A percentile compares a stretch with the other conserved stretches of the same genome.
Conservation (phyloP, 1,140 invertebrate species). For the Sinonovacula constricta region DNA sequence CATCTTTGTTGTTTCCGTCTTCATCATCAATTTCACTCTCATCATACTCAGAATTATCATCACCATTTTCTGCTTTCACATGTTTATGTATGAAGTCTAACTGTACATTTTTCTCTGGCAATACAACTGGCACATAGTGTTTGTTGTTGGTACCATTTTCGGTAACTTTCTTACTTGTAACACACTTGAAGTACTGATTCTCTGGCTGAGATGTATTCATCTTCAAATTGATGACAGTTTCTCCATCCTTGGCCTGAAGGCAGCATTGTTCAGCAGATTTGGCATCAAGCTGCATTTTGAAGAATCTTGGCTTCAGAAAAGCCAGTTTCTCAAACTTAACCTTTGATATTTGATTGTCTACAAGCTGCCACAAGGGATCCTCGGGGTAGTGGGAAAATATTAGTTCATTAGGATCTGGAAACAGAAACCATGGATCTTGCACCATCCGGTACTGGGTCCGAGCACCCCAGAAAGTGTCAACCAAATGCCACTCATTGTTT, state of each 20-base stretch:
- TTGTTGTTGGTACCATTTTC: neutral
- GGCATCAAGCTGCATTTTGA: constrained; percentile 22
- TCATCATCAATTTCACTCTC: neutral
- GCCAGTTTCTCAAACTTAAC: constrained; percentile 5
- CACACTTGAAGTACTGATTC: constrained; percentile 21
- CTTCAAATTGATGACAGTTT: constrained; percentile 3
- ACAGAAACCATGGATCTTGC: constrained; percentile 6
- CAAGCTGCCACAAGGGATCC: neutral
- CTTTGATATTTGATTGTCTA: neutral
- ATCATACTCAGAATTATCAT: neutral
- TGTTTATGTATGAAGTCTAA: neutral
- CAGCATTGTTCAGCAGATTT: neutral
- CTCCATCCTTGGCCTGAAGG: neutral
- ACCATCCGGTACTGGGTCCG: neutral
- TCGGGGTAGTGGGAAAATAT: constrained; percentile 23
- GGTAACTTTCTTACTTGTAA: constrained; percentile 3
- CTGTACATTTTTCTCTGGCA: neutral
- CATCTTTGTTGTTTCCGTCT: neutral
- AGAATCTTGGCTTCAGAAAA: constrained; percentile 11
- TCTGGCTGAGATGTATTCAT: neutral
- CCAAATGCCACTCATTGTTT: constrained; percentile 17
- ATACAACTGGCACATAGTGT: neutral
- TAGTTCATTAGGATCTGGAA: constrained; percentile 18
- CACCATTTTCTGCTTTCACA: neutral
- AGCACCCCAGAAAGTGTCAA: constrained; percentile 25